Base-by-base conservation (phyloP, 23 tunicate genomes). In the Clavelina lepadiformis region DNA sequence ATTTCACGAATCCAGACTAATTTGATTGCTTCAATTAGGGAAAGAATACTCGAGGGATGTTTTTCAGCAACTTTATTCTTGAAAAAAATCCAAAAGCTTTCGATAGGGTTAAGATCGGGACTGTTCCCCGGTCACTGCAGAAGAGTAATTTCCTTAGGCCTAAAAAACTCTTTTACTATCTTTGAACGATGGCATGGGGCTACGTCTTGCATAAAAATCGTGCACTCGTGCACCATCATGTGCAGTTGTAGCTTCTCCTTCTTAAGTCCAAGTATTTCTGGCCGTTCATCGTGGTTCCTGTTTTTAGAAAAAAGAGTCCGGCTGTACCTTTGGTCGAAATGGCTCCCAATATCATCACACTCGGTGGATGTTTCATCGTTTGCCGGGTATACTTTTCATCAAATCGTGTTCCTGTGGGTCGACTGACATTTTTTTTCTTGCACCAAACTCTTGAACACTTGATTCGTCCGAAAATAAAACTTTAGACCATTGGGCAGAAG, bases 361-460 rank as follows among this genome's bases (percentile, higher is more conserved):
- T 66, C 2, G 72, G 57, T 3, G 72, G 72, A 36, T 66, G 72
- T 66, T 66, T 66, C 72, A 66, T 28, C 3, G 72, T 66, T 45
- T 44, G 6, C 7, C 28, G 30, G 35, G 72, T 66, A 36, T 66
- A 66, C 35, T 26, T 46, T 26, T 66, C 46, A 25, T 45, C 35
- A 46, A 66, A 66, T 22, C 57, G 41, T 46, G 26, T 66, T 66
- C 57, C 57, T 46, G 35, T 25, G 33, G 72, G 72, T 46, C 72
- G 26, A 33, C 72, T 56, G 44, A 66, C 72, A 46, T 66, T 37
- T 26, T 36, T 46, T 66, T 46, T 18, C 72, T 34, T 8, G 24
- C 35, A 21, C 30, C 57, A 28, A 66, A 66, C 45, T 66, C 56
- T 28, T 66, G 72, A n/a, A 46, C 7, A 35, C 56, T 46, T 22